Evolutionary conservation across 2,113 vertebrate genomes (phyloP).

Genomic region (Phasianus colchicus): DNA sequence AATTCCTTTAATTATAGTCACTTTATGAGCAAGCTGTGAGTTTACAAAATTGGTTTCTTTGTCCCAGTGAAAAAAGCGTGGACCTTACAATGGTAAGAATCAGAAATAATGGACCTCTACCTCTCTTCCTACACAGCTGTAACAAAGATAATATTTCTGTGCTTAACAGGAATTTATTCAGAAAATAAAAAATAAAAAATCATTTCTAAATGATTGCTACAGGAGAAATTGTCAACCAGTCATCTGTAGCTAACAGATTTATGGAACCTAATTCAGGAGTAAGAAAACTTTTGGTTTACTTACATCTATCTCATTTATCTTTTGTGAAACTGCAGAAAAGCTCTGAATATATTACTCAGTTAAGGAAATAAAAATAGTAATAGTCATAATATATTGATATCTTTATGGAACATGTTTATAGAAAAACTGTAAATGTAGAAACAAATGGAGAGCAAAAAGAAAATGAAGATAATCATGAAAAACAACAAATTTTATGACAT

Average conservation of each 20-base stretch:
- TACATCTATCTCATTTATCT: neutral
- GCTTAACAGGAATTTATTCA: neutral
- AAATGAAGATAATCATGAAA: neutral
- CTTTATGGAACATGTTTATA: neutral
- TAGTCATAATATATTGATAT: neutral
- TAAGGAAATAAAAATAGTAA: neutral
- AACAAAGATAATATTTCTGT: neutral
- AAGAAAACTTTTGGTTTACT: neutral
- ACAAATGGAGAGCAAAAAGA: neutral
- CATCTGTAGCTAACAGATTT: neutral
- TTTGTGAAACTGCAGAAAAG: neutral
- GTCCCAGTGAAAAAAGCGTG: neutral
- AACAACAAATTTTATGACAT: accelerated
- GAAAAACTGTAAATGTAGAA: neutral
- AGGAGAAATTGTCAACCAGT: neutral
- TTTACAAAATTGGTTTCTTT: neutral
- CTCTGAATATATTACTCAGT: neutral
- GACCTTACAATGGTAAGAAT: neutral
- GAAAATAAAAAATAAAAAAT: neutral
- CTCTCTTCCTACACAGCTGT: neutral
- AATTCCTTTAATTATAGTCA: neutral
- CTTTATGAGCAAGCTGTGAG: neutral
- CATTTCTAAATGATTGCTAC: neutral
- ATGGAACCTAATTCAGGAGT: neutral
- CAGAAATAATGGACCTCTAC: neutral